These are phyloP conservation scores for Drosophila neonasuta DNA, from an alignment of 2,888 invertebrate genomes.

Conservation along the genomic window DNA sequence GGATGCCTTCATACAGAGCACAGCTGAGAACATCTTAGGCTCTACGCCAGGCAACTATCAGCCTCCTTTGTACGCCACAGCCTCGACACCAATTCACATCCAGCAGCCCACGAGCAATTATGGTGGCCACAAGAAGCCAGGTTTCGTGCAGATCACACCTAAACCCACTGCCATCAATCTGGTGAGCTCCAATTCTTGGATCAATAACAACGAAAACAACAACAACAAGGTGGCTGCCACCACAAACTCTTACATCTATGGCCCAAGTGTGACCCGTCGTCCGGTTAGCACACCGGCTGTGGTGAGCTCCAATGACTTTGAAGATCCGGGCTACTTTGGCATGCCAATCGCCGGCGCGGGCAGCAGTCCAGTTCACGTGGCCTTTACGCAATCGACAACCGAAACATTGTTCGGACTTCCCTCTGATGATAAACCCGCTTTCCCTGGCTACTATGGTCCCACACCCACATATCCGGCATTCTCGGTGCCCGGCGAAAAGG, in stretches of 20 bases:
- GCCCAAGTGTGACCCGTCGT: slow-evolving; percentile 74
- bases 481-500: slow-evolving; percentile 78
- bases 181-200: slow-evolving; percentile 67
- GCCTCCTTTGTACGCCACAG: slow-evolving; percentile 67
- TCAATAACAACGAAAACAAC: slow-evolving; percentile 53
- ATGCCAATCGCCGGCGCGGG: slow-evolving; percentile 37
- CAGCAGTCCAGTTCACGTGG: slow-evolving; percentile 62
- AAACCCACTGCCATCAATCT: slow-evolving; percentile 83
- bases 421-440: slow-evolving; percentile 80
- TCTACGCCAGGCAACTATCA: slow-evolving; percentile 64
- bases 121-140: slow-evolving; percentile 71
- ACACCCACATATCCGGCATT: slow-evolving; percentile 81
- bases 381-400: slow-evolving; percentile 70
- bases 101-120: slow-evolving; percentile 59
- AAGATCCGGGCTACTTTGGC: slow-evolving; percentile 82
- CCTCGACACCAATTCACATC: slow-evolving; percentile 80
- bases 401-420: slow-evolving; percentile 69
- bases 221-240: slow-evolving; percentile 48
- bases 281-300: slow-evolving; percentile 62
- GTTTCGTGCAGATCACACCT: slow-evolving; percentile 82
- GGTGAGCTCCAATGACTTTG: slow-evolving; percentile 80
- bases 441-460: slow-evolving; percentile 81
- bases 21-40: slow-evolving; percentile 70
- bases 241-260: slow-evolving; percentile 82
- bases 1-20: slow-evolving; percentile 76